These are phyloP conservation scores for Oceanites oceanicus DNA, from an alignment of 2,113 vertebrate species.

Conservation along the genomic window DNA sequence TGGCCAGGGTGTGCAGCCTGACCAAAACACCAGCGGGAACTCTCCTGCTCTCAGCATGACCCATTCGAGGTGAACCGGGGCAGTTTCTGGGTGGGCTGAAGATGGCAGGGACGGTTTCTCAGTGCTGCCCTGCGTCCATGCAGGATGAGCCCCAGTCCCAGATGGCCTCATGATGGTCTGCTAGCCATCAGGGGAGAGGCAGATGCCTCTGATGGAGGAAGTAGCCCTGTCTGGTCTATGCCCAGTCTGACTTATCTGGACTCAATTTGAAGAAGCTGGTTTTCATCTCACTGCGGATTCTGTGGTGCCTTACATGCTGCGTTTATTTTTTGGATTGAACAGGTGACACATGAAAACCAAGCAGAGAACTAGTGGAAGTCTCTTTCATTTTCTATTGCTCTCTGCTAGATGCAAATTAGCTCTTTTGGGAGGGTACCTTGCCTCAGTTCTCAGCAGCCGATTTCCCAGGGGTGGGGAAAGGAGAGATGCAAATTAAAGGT, in stretches of 20 bases:
- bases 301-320: background rate
- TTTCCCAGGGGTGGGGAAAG: background rate
- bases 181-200: background rate
- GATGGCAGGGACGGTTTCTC: background rate
- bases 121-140: accelerated
- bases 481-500: background rate
- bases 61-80: accelerated
- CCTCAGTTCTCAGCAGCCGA: background rate
- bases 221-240: background rate
- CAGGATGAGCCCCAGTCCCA: background rate
- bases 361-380: background rate
- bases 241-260: background rate
- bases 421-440: background rate
- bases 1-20: background rate
- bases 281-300: background rate
- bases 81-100: background rate
- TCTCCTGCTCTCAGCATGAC: background rate
- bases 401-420: background rate
- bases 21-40: background rate
- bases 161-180: background rate
- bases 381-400: background rate
- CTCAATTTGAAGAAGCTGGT: background rate
- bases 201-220: background rate
- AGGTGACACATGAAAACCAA: background rate
- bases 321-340: background rate